phyloP scores from a whole-genome alignment of 2,113 vertebrate genomes.

The Sceloporus undulatus region DNA sequence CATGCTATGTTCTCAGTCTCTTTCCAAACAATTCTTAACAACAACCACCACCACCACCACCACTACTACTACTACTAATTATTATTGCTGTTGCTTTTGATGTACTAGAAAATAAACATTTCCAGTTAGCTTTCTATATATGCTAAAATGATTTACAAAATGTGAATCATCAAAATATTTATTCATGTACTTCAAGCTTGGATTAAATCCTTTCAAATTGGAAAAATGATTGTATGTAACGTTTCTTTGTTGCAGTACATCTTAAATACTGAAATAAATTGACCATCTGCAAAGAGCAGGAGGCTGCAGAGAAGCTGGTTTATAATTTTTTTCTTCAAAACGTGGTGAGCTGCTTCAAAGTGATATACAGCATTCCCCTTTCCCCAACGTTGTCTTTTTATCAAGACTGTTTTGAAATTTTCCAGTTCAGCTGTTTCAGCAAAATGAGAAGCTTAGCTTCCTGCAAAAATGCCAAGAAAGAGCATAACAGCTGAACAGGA shows the following conservation, averaged over 20 bases:
- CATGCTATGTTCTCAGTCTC: neutral
- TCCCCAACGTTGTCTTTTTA: neutral
- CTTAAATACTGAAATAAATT: neutral
- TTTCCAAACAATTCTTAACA: neutral
- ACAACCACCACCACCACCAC: too few species aligned
- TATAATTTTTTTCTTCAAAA: neutral
- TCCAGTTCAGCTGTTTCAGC: neutral
- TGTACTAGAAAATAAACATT: too few species aligned
- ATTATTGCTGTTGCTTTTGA: too few species aligned
- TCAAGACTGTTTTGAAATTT: neutral
- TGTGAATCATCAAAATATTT: neutral
- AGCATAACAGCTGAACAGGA: constrained; percentile 18
- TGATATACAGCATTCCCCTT: too few species aligned
- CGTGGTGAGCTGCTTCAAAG: neutral
- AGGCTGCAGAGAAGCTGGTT: neutral
- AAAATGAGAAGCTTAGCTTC: neutral
- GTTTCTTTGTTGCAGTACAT: neutral
- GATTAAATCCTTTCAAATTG: neutral
- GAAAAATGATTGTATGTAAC: neutral
- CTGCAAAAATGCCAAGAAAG: constrained; percentile 30
- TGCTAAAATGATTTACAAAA: neutral
- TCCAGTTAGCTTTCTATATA: too few species aligned
- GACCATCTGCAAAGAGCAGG: neutral
- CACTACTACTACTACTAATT: too few species aligned
- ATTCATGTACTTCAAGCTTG: neutral